Base-by-base conservation (phyloP, 30 jellyfish, hydroid and myxozoan genomes). In the Turritopsis rubra region DNA sequence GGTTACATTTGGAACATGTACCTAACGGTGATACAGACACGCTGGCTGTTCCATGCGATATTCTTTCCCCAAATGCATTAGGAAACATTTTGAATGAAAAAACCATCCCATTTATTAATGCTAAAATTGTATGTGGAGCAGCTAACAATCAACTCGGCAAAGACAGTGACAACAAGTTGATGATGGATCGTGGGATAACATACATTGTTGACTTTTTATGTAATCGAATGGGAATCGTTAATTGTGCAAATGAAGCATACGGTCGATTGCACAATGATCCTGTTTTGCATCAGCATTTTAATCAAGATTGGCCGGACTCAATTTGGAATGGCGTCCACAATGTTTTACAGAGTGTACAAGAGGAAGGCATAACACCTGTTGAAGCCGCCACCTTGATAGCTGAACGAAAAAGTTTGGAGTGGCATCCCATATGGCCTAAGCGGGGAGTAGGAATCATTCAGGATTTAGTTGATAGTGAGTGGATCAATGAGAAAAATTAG, bases 151-250 rank as follows among this genome's bases (percentile, higher is more conserved):
- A 91, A 81, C 95, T 91, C 28, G 96, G 97, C 29, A 87, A 91
- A 80, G 95, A 94, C 21, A 91, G 77, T 8, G 97, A 91, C 41
- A 91, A 87, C 72, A 75, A 84, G 77, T 72, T 91, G 66, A 72
- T 91, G 90, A 85, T 80, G 18, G 93, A 91, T 19, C 81, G 66
- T 75, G 97, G 97, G n/a, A 91, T 91, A 80, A 91, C 97, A 3
- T 91, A 91, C 52, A 87, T 91, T 20, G 97, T 91, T 52, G 97
- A 91, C 76, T 91, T 91, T 66, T 86, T 91, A 28, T 79, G 90
- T 60, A 91, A 91, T 83, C 75, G 97, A 84, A 91, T 91, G 97
- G 97, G 97, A 1, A 91, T 91, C 52, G 97, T 87, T 26, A 91
- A 91, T 80, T 91, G 97, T 80, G 95, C 97, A 0, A 87, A 91